A percentile compares a stretch with the other conserved stretches of the same genome.
phyloP scores from a whole-genome alignment of 1,140 invertebrate genomes.

The Brachionus plicatilis region DNA sequence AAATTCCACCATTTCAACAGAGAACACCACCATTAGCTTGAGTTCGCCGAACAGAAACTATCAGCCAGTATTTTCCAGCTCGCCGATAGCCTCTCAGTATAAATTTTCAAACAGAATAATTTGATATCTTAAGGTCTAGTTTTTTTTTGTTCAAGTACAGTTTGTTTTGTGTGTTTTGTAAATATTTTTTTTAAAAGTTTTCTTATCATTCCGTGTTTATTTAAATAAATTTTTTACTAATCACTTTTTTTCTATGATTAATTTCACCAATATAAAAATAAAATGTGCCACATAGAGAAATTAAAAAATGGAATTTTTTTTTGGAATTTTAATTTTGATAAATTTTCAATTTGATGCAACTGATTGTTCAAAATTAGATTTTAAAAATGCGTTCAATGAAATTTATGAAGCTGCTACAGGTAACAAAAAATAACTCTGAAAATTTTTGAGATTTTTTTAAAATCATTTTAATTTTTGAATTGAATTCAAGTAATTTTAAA shows the following conservation, averaged over 20 bases:
- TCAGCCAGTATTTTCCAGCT: neutral
- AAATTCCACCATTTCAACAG: neutral
- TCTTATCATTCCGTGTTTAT: neutral
- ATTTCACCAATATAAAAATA: neutral
- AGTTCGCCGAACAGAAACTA: neutral
- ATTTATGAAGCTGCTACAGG: neutral
- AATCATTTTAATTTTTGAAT: neutral
- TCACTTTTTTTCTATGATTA: neutral
- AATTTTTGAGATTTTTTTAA: neutral
- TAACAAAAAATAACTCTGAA: neutral
- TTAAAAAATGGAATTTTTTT: neutral
- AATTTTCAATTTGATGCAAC: neutral
- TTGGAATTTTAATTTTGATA: neutral
- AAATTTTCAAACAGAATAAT: constrained; percentile 5
- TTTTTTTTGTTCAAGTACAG: neutral
- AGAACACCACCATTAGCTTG: neutral
- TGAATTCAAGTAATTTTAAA: neutral
- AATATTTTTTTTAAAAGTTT: neutral
- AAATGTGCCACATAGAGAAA: neutral
- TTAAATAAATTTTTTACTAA: neutral
- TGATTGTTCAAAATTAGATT: neutral
- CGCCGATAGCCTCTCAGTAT: neutral
- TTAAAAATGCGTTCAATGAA: neutral
- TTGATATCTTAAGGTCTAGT: neutral
- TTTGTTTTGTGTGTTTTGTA: neutral